Evolutionary conservation across 2,797 vertebrate species (phyloP).

Genomic region (Phoeniculus purpureus): DNA sequence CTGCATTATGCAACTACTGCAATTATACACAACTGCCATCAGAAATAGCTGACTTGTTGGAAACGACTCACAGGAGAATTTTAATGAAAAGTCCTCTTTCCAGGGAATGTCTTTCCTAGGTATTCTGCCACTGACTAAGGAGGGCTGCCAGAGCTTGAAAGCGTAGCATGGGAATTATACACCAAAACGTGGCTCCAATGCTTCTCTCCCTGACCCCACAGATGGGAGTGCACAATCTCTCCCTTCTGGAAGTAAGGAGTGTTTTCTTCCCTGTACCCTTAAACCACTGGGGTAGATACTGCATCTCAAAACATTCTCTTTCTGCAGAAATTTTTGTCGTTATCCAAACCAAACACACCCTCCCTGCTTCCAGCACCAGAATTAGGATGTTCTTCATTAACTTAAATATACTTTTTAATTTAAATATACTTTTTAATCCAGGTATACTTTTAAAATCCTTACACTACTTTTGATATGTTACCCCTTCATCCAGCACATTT

Average conservation of each 20-base stretch:
- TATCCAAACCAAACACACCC: background rate
- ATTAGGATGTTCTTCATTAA: background rate
- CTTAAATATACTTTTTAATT: background rate
- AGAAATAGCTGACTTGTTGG: background rate
- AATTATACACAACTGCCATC: background rate
- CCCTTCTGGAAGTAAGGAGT: background rate
- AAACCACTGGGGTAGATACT: background rate
- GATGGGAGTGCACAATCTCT: background rate
- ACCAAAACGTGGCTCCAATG: background rate
- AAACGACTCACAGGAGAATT: background rate
- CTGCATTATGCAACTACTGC: background rate
- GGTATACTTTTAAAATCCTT: background rate
- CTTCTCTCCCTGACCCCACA: background rate
- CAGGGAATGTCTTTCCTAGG: background rate
- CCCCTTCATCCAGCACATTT: background rate
- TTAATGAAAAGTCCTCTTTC: background rate
- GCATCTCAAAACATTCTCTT: background rate
- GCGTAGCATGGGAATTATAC: accelerated
- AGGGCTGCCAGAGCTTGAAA: background rate
- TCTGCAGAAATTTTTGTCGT: background rate
- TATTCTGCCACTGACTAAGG: background rate
- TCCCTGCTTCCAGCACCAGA: accelerated
- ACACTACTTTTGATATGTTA: background rate
- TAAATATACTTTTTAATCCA: background rate
- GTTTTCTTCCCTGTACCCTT: background rate